Evolutionary conservation across 1,140 invertebrate species (phyloP).

Genomic region (Diachasmimorpha longicaudata): DNA sequence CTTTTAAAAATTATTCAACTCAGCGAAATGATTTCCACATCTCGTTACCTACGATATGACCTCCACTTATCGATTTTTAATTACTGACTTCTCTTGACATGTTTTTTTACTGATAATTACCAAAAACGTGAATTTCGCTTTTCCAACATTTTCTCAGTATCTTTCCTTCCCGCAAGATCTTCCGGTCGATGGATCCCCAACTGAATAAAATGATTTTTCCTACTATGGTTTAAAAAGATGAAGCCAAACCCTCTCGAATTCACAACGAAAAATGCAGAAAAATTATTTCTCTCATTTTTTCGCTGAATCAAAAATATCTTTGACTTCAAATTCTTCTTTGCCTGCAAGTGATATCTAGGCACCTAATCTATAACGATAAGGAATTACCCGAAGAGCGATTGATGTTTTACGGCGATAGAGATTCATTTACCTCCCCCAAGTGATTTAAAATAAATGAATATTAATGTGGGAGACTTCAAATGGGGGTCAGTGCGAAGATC

Average conservation of each 20-base stretch:
- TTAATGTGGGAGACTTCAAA: conserved; percentile 36
- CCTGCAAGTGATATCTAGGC: background rate
- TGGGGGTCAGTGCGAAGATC: conserved; percentile 64
- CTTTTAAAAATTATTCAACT: background rate
- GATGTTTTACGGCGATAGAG: background rate
- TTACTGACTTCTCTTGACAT: too few relatives aligned
- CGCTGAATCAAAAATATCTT: background rate
- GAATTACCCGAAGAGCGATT: conserved; percentile 5
- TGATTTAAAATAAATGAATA: conserved; percentile 6
- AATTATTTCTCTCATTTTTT: background rate
- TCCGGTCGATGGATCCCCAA: conserved; percentile 12
- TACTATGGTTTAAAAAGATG: background rate
- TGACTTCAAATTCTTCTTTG: background rate
- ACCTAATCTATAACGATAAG: conserved; percentile 3
- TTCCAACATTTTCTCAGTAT: background rate
- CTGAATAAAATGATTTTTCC: background rate
- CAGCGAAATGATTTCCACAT: background rate
- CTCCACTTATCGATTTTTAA: too few relatives aligned
- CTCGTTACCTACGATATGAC: too few relatives aligned
- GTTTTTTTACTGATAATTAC: too few relatives aligned
- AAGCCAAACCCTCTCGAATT: background rate
- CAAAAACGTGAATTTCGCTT: background rate
- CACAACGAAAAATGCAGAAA: background rate
- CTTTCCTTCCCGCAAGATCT: conserved; percentile 26
- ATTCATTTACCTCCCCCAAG: conserved; percentile 6